Conservation (phyloP, 2,113 vertebrate genomes). For the Zingel zingel region DNA sequence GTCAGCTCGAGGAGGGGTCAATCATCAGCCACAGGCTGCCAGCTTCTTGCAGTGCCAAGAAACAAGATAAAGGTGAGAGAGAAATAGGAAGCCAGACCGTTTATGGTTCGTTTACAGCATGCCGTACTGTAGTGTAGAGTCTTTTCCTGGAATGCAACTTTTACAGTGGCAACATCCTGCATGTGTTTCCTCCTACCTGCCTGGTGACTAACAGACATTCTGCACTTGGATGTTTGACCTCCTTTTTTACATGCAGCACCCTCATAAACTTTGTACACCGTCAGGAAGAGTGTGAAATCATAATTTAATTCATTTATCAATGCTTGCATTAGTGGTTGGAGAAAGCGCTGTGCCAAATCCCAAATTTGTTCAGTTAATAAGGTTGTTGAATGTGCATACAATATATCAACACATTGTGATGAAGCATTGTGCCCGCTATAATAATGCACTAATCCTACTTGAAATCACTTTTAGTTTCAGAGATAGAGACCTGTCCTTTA, state of each 20-base stretch:
- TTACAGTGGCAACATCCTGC: constrained; percentile 60
- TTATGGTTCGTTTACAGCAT: not conserved
- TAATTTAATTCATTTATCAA: not conserved
- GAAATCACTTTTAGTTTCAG: not conserved
- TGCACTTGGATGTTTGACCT: constrained; percentile 14
- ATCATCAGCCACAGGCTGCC: constrained; percentile 28
- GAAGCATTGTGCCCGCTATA: not conserved
- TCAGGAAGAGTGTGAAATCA: not conserved
- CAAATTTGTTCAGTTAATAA: not conserved
- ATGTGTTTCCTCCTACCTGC: constrained; percentile 47
- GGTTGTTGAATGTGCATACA: not conserved
- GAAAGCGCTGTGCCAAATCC: not conserved
- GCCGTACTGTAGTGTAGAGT: not conserved
- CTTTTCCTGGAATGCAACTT: constrained; percentile 61
- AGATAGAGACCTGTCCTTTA: not conserved
- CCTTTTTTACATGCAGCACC: constrained; percentile 1
- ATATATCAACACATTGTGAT: not conserved
- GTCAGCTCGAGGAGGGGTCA: constrained; percentile 25
- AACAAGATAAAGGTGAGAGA: constrained; percentile 5
- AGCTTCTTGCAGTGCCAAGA: constrained; percentile 29
- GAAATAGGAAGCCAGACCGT: not conserved
- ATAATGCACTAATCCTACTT: not conserved
- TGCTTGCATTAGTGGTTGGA: not conserved
- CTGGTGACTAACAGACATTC: not conserved
- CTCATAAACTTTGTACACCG: not conserved